Evolutionary conservation across 2,113 vertebrate genomes (phyloP).

Genomic region (Caranx ignobilis): DNA sequence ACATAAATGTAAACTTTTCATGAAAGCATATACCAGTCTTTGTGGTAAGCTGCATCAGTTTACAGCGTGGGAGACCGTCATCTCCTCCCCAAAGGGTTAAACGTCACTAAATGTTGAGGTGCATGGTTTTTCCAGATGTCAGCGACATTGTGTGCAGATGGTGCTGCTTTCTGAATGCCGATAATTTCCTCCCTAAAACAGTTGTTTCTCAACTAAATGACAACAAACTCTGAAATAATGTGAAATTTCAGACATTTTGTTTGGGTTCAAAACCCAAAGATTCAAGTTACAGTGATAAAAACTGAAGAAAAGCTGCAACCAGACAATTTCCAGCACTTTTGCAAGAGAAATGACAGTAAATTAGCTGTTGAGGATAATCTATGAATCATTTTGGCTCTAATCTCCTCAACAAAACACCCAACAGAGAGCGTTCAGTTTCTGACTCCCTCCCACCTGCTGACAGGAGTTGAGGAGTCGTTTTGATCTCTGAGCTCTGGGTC

Average conservation of each 20-base stretch:
- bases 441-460: background rate
- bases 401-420: background rate
- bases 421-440: background rate
- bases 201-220: background rate
- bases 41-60: background rate
- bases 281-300: too few species aligned
- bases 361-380: background rate
- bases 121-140: background rate
- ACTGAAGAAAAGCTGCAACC: background rate
- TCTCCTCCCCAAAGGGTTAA: background rate
- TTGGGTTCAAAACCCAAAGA: background rate
- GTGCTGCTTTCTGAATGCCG: background rate
- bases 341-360: background rate
- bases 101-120: background rate
- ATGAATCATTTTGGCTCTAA: background rate
- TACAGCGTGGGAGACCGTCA: background rate
- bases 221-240: too few species aligned
- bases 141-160: background rate
- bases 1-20: background rate
- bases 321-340: background rate
- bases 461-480: background rate
- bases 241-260: background rate
- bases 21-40: background rate
- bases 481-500: slow-evolving; percentile 4
- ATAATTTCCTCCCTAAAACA: background rate